A percentile compares a stretch with the other conserved stretches of the same genome.
Evolutionary conservation across 2,113 vertebrate genomes (phyloP).

Genomic region (Choloepus hoffmanni): DNA sequence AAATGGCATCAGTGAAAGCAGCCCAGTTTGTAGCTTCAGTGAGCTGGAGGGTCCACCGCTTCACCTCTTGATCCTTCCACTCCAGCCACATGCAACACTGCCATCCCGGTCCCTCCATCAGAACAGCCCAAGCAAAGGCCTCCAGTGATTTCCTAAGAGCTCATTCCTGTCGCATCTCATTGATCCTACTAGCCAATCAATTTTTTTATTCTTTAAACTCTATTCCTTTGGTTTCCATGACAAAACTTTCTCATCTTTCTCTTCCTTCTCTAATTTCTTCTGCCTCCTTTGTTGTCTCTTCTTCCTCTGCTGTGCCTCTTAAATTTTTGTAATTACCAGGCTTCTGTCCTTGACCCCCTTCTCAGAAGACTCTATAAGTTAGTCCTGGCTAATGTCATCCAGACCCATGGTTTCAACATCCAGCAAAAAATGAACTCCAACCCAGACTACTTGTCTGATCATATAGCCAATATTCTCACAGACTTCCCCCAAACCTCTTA

Average conservation of each 20-base stretch:
- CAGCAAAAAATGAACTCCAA: conserved; percentile 15
- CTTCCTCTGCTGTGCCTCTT: background rate
- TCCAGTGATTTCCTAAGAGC: background rate
- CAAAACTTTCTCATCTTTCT: background rate
- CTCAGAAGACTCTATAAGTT: background rate
- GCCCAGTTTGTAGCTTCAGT: background rate
- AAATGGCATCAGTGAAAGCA: background rate
- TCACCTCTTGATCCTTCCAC: background rate
- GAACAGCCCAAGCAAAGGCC: background rate
- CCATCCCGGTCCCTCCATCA: background rate
- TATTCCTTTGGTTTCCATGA: background rate
- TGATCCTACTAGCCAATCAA: background rate
- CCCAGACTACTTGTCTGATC: background rate
- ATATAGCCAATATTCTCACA: background rate
- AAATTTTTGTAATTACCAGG: background rate
- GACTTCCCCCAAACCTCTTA: background rate
- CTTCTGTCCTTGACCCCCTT: background rate
- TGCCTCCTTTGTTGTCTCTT: background rate
- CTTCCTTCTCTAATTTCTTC: background rate
- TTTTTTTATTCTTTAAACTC: background rate
- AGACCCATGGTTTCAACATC: conserved; percentile 21
- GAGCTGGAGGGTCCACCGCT: background rate
- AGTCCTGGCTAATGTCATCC: background rate
- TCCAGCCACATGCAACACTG: background rate
- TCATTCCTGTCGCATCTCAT: background rate